Percentiles rank a stretch among this genome's conserved stretches.
These are phyloP conservation scores for Lasioglossum morio DNA, from an alignment of 2,888 invertebrate genomes.

Conservation along the genomic window DNA sequence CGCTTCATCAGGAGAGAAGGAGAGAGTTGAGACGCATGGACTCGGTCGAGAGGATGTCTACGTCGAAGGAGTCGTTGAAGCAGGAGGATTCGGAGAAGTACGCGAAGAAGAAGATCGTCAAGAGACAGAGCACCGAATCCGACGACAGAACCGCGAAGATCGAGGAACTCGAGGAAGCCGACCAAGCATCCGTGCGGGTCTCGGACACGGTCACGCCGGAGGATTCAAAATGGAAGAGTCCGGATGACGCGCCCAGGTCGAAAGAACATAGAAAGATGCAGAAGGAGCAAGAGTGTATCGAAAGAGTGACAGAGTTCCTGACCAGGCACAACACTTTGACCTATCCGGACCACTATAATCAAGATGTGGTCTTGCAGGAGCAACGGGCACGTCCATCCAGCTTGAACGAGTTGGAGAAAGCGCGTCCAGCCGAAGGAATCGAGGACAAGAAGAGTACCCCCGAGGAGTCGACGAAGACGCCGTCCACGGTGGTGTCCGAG, in stretches of 20 bases:
- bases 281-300: conserved; percentile 81
- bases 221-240: conserved; percentile 11
- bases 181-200: background rate
- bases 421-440: background rate
- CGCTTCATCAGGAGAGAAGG: conserved; percentile 8
- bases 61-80: conserved; percentile 42
- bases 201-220: background rate
- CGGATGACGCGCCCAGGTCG: conserved; percentile 38
- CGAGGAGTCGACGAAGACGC: conserved; percentile 14
- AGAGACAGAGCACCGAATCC: conserved; percentile 25
- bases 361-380: conserved; percentile 10
- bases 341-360: conserved; percentile 25
- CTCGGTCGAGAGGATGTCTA: conserved; percentile 38
- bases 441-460: conserved; percentile 6
- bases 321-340: conserved; percentile 65
- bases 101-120: conserved; percentile 38
- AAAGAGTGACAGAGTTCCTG: conserved; percentile 72
- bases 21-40: conserved; percentile 46
- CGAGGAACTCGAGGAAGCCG: conserved; percentile 17
- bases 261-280: conserved; percentile 72
- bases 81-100: conserved; percentile 49
- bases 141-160: background rate
- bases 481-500: conserved; percentile 12
- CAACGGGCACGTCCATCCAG: conserved; percentile 52
- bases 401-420: conserved; percentile 21